Evolutionary conservation across 1,140 invertebrate genomes (phyloP), one percentile per base, ranked within the genome.

Genomic region (Nixonia krombeini): DNA sequence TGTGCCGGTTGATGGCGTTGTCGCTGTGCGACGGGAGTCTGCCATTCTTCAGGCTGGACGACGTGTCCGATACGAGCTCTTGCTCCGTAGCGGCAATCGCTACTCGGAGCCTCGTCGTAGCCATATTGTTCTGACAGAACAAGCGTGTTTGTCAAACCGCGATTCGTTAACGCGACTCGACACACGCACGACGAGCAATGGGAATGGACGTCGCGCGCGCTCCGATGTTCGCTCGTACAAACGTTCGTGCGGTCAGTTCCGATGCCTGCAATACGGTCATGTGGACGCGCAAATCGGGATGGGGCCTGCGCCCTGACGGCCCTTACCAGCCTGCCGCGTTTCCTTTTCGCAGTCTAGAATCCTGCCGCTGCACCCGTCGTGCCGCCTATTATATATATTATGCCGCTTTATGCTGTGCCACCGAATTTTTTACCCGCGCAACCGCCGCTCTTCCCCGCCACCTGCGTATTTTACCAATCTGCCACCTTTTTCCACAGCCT

Each of bases 1-100:
- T 64, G 2, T 69, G 50, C 50, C 55, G 67, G 47, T 65, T 65
- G 37, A 71, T 25, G n/a, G 51, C n/a, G 26, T 46, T 41, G 52
- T 63, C 55, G 44, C 49, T 31, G 26, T 25, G 45, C 8, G 64
- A 67, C 38, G 49, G 55, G 35, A 66, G 61, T 15, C 66, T 63
- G 31, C 68, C 21, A 21, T 31, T 31, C 69, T 51, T 53, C 68
- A 46, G 58, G 41, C n/a, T 42, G 31, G 41, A 9, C 42, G 52
- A 25, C 10, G 26, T 4, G 5, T 59, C 49, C 10, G 53, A 12
- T n/a, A 61, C 51, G 46, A 59, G 37, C 41, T 64, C 44, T 7
- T 70, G 61, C n/a, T 61, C 56, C 13, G 52, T 50, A 25, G 59
- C 29, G 2, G 29, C 49, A 13, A 64, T 18, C 13, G 68, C 33